phyloP scores from a whole-genome alignment of 1,140 invertebrate genomes.

The Papilio glaucus region DNA sequence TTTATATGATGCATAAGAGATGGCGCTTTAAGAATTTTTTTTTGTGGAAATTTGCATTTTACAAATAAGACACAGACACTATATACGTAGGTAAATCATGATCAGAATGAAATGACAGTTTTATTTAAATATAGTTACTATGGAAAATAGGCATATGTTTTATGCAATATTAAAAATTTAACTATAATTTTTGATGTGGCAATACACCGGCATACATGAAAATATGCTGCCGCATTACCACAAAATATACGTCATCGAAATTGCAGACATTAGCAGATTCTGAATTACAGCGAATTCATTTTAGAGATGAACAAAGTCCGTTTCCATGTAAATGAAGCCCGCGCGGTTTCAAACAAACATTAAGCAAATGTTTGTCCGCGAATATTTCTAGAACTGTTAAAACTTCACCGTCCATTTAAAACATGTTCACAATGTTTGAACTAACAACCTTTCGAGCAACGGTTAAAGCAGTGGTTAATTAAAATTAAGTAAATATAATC shows the following conservation, averaged over 20 bases:
- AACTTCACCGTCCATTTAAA: slow-evolving; percentile 12
- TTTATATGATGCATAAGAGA: too few species aligned
- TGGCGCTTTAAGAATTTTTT: too few species aligned
- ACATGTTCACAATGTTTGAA: slow-evolving; percentile 19
- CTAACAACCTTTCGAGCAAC: slow-evolving; percentile 6
- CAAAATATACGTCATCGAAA: neutral
- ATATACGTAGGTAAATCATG: too few species aligned
- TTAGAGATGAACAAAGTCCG: neutral
- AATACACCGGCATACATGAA: neutral
- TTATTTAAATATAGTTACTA: too few species aligned
- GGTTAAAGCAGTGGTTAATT: slow-evolving; percentile 10
- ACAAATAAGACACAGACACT: too few species aligned
- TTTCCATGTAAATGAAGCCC: slow-evolving; percentile 16
- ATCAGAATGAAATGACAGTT: too few species aligned
- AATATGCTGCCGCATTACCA: neutral
- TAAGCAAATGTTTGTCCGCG: slow-evolving; percentile 15
- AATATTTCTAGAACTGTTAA: slow-evolving; percentile 19
- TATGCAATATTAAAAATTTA: neutral
- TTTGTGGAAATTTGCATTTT: too few species aligned
- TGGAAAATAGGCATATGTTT: neutral
- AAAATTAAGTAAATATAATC: neutral
- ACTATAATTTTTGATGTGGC: neutral
- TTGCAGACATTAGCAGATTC: neutral
- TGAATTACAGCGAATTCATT: neutral
- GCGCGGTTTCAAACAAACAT: slow-evolving; percentile 12